phyloP scores from a whole-genome alignment of 2,888 invertebrate species.

The Lordiphosa fenestrarum region DNA sequence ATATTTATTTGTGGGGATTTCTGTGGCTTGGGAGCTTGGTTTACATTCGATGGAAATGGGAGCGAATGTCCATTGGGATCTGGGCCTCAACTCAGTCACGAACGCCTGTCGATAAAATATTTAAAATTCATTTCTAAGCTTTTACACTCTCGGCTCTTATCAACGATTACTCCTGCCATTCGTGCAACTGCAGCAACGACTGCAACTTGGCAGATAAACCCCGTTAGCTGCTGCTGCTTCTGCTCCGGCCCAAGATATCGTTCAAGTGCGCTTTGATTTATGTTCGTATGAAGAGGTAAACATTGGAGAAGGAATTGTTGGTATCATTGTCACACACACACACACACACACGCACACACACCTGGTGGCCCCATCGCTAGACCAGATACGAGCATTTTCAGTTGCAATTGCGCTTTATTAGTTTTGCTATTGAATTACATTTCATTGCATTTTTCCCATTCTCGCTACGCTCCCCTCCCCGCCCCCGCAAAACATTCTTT shows the following conservation, averaged over 20 bases:
- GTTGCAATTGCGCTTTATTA: conserved; percentile 66
- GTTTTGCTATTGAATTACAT: conserved; percentile 71
- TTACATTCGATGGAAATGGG: conserved; percentile 68
- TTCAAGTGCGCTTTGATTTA: conserved; percentile 75
- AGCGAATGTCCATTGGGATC: conserved; percentile 54
- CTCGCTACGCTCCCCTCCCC: not conserved
- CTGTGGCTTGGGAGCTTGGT: conserved; percentile 45
- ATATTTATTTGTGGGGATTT: conserved; percentile 46
- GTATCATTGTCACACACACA: conserved; percentile 18
- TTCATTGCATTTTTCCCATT: conserved; percentile 51
- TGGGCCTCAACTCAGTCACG: conserved; percentile 60
- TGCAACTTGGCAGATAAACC: conserved; percentile 15
- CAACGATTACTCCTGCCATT: conserved; percentile 35
- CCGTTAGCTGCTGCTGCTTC: conserved; percentile 26
- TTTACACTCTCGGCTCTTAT: conserved; percentile 47
- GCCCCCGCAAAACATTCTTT: conserved; percentile 1
- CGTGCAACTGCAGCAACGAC: conserved; percentile 9
- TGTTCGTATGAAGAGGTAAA: conserved; percentile 24
- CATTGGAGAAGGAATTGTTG: conserved; percentile 13
- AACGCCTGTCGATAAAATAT: conserved; percentile 67
- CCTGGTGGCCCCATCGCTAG: conserved; percentile 29
- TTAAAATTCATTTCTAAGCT: conserved; percentile 73
- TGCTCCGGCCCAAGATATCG: conserved; percentile 35
- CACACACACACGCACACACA: conserved; percentile 8
- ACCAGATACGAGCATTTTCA: conserved; percentile 42